Evolutionary conservation across 2,113 vertebrate species (phyloP).

Genomic region (Phrynosoma platyrhinos): DNA sequence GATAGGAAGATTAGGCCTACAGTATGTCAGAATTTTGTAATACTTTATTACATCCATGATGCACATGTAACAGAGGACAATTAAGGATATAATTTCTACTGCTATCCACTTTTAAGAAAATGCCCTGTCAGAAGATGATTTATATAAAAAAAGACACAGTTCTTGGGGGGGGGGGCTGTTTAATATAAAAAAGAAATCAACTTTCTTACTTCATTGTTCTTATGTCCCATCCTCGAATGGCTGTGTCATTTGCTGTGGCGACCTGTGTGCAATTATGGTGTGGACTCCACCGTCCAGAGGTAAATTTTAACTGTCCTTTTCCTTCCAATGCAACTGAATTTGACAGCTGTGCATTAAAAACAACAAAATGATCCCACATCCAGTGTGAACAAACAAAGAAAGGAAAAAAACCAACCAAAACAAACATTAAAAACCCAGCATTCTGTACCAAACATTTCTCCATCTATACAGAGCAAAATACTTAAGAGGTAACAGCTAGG

Average conservation of each 20-base stretch:
- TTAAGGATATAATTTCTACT: neutral
- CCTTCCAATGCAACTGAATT: constrained; percentile 90
- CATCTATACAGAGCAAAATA: neutral
- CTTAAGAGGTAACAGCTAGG: neutral
- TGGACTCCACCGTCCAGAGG: constrained; percentile 94
- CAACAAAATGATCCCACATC: neutral
- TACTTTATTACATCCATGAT: neutral
- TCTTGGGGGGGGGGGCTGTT: too few species aligned
- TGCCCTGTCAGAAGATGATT: constrained; percentile 1
- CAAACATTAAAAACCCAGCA: too few species aligned
- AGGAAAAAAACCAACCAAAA: too few species aligned
- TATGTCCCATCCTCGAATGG: constrained; percentile 94
- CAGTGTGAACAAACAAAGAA: neutral
- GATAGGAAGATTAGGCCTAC: neutral
- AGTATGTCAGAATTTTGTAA: neutral
- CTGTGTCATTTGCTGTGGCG: constrained; percentile 93
- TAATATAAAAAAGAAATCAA: neutral
- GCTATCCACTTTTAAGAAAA: neutral
- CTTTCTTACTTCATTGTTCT: constrained; percentile 91
- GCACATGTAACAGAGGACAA: neutral
- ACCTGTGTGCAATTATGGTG: constrained; percentile 97
- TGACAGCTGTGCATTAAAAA: constrained; percentile 82
- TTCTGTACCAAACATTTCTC: neutral
- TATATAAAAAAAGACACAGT: neutral
- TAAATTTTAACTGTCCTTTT: constrained; percentile 97